A percentile compares a stretch with the other conserved stretches of the same genome.
Conservation (phyloP, 2,888 invertebrate genomes). For the Unio pictorum region DNA sequence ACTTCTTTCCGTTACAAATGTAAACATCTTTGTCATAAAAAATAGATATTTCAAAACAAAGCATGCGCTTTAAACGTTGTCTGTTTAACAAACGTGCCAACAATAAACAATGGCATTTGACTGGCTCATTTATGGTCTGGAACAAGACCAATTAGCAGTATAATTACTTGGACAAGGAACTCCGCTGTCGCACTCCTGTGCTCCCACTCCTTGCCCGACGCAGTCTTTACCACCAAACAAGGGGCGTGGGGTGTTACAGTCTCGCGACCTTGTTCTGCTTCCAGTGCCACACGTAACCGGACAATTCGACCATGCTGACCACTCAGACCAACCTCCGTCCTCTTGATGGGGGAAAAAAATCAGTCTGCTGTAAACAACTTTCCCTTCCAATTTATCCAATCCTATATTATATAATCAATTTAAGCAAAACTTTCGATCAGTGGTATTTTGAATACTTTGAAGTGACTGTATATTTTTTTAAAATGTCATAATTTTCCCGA, state of each 20-base stretch:
- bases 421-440: too few relatives aligned
- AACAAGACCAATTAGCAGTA: background rate
- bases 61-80: background rate
- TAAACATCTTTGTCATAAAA: too few relatives aligned
- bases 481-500: too few relatives aligned
- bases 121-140: too few relatives aligned
- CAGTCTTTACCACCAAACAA: conserved; percentile 60
- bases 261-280: conserved; percentile 44
- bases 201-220: conserved; percentile 31
- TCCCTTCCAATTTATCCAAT: background rate
- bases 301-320: conserved; percentile 60
- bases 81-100: background rate
- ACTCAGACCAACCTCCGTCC: conserved; percentile 64
- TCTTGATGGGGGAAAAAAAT: conserved; percentile 37
- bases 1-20: too few relatives aligned
- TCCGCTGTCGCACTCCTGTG: conserved; percentile 43
- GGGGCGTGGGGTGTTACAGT: conserved; percentile 61
- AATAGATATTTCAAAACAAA: too few relatives aligned
- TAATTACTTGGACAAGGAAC: conserved; percentile 58
- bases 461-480: too few relatives aligned
- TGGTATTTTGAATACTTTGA: too few relatives aligned
- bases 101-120: background rate
- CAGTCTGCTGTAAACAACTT: background rate
- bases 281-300: conserved; percentile 60
- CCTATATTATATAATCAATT: background rate